These are phyloP conservation scores for Pseudochirops corinnae DNA, from an alignment of 2,797 vertebrate species.

Conservation along the genomic window DNA sequence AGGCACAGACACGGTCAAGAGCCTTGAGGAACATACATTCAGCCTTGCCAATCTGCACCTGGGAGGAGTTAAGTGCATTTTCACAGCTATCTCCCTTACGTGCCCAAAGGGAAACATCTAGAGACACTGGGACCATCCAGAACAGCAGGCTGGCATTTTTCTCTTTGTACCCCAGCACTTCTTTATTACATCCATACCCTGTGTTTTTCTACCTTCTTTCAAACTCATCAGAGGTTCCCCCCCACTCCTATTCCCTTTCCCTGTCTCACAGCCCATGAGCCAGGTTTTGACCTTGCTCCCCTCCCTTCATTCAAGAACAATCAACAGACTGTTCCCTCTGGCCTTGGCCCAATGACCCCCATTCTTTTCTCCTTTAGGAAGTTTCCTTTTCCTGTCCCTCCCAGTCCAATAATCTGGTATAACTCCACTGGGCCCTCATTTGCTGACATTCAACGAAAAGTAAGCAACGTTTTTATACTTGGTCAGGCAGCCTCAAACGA, in stretches of 20 bases:
- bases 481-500: not conserved
- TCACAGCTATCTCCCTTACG: not conserved
- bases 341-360: conserved; percentile 78
- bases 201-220: conserved; percentile 63
- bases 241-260: conserved; percentile 18
- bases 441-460: conserved; percentile 45
- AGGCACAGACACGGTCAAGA: not conserved
- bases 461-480: conserved; percentile 34
- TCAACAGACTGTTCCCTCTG: conserved; percentile 58
- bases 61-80: too few relatives aligned
- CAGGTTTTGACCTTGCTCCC: conserved; percentile 69
- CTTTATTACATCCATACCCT: not conserved
- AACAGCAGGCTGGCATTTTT: not conserved
- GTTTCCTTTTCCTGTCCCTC: conserved; percentile 83
- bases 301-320: conserved; percentile 78
- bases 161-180: not conserved
- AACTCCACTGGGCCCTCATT: conserved; percentile 51
- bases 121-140: too few relatives aligned
- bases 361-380: conserved; percentile 78
- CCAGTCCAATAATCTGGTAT: conserved; percentile 73
- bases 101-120: not conserved
- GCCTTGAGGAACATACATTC: not conserved
- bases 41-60: fast-evolving
- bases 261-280: conserved; percentile 47
- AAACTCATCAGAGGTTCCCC: not conserved